Base-by-base conservation (phyloP, 2,888 invertebrate species). In the Byasa hedistus region DNA sequence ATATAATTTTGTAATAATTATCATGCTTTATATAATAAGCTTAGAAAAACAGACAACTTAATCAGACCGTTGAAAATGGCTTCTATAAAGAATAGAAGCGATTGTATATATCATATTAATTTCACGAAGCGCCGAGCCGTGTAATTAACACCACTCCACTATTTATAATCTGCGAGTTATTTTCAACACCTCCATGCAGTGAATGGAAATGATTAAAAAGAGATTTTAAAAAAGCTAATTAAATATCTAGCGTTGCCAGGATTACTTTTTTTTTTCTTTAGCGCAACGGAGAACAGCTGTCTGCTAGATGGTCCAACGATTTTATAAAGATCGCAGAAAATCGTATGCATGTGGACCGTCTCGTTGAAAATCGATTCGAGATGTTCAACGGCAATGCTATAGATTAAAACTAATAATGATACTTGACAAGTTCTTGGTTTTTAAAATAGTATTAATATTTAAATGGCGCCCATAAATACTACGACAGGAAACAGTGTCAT, bases 21-120 rank as follows among this genome's bases (percentile, higher is more conserved):
- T 57, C 27, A 57, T 61, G 61, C 57, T 57, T 61, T 65, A 52
- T 44, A 66, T 57, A 61, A 64, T 54, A 59, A 59, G 39, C 8
- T 57, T 57, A 61, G 52, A 61, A 61, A 61, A 66, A 66, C 61
- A 57, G 27, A 61, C 17, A 39, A 21, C 54, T 57, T 57, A 62
- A 66, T 62, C 54, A 62, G 66, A 66, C 58, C 66, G 62, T 58
- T 62, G 58, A 66, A 66, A 58, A 62, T 51, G 22, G 23, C 57
- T 61, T 54, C 57, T 54, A 66, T 58, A 61, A 56, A 65, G 32
- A 44, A 57, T 52, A 61, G 57, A 39, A 24, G 57, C 65, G 57
- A 39, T 56, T 48, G 57, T 62, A 44, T 32, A 10, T 39, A 62
- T 66, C 61, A 59, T 62, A 59, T 63, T 62, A 66, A 66, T 66